These are phyloP conservation scores for Ptychobarbus kaznakovi DNA, from an alignment of 2,797 vertebrate species.

Conservation along the genomic window DNA sequence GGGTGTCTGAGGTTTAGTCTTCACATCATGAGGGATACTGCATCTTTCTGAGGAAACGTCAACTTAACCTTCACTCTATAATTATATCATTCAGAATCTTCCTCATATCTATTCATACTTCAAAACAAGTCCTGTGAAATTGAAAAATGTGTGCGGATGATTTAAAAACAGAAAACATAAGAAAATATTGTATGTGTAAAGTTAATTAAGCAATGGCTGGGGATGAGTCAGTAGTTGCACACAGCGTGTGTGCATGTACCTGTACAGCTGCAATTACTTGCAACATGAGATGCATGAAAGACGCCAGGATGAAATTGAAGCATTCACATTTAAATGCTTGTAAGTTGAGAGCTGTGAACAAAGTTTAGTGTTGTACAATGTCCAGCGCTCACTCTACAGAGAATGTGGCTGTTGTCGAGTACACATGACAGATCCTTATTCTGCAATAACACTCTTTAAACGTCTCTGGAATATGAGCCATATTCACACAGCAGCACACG, in stretches of 20 bases:
- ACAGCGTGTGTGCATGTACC: neutral
- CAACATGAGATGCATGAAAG: conserved; percentile 63
- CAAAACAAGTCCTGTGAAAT: neutral
- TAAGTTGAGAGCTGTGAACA: conserved; percentile 42
- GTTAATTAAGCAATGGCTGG: conserved; percentile 38
- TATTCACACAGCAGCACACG: neutral
- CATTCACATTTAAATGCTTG: conserved; percentile 42
- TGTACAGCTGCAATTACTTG: conserved; percentile 54
- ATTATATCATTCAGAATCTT: neutral
- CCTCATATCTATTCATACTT: neutral
- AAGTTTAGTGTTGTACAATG: conserved; percentile 20
- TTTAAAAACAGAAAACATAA: neutral
- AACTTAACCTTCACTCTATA: neutral
- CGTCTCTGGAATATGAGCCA: conserved; percentile 1
- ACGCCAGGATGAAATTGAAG: conserved; percentile 55
- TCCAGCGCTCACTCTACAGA: conserved; percentile 15
- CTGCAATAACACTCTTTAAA: neutral
- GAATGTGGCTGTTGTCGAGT: neutral
- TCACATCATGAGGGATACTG: conserved; percentile 9
- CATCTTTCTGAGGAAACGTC: conserved; percentile 1
- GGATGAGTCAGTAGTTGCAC: conserved; percentile 24
- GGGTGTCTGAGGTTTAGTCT: conserved; percentile 20
- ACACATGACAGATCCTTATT: neutral
- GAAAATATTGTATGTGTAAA: neutral
- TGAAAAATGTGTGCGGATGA: neutral